Evolutionary conservation across 1,140 invertebrate genomes (phyloP).

Genomic region (Aphis craccivora): DNA sequence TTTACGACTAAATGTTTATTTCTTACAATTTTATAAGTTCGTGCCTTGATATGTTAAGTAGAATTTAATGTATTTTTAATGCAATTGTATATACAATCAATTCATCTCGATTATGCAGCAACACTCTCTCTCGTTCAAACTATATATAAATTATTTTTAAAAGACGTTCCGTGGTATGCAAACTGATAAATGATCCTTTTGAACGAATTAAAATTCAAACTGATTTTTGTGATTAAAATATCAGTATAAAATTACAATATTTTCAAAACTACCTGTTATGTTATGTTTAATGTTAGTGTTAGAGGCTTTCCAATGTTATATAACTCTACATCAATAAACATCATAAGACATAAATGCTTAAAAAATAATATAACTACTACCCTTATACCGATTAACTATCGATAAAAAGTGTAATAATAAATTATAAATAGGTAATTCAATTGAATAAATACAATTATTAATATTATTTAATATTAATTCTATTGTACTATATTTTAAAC

Average conservation of each 20-base stretch:
- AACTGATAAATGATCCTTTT: not conserved
- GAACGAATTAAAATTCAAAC: not conserved
- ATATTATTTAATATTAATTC: not conserved
- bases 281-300: not conserved
- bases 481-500: not conserved
- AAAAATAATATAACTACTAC: not conserved
- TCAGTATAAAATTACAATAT: not conserved
- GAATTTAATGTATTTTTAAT: slow-evolving; percentile 41
- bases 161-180: not conserved
- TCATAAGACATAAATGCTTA: not conserved
- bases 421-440: not conserved
- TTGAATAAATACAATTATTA: not conserved
- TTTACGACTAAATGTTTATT: not conserved
- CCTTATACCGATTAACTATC: not conserved
- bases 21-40: not conserved
- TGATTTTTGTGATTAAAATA: slow-evolving; percentile 19
- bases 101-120: slow-evolving; percentile 5
- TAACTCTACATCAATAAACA: not conserved
- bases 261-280: not conserved
- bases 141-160: not conserved
- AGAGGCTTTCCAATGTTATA: not conserved
- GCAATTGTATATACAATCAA: slow-evolving; percentile 18
- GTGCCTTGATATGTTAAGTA: slow-evolving; percentile 24
- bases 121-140: not conserved
- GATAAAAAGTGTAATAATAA: not conserved